Evolutionary conservation across 2,888 invertebrate species (phyloP), one percentile per base, ranked within the genome.

Genomic region (Parasteatoda lunata): DNA sequence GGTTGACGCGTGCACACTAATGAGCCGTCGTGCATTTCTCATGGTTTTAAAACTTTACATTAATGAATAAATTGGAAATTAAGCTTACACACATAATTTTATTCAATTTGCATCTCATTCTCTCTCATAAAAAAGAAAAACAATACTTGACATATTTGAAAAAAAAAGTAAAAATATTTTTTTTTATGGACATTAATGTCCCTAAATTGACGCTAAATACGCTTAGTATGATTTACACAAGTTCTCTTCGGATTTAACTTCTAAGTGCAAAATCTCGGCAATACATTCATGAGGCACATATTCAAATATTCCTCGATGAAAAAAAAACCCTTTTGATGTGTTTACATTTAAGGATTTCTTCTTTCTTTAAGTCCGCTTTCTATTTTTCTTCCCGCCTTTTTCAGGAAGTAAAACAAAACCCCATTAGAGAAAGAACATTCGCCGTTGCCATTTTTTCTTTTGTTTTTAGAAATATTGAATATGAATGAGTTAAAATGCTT

Each of bases 211-310:
- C n/a, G 54, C 47, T 68, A 77, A 59, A 78, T 70, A 45, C 69
- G 45, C 48, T 78, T 48, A 45, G 48, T 11, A 9, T 48, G 59
- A 59, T 75, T 54, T 72, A 13, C 30, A 77, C 45, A 80, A 80
- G 81, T 81, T 75, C 78, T 79, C 68, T 59, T n/a, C 68, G 72
- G 77, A 68, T 78, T 84, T 73, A 78, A 59, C 77, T 84, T 78
- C 76, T 72, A 72, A 78, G 66, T 80, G 54, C 64, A 13, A 80
- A 85, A 85, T 79, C 85, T 70, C 66, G 69, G 52, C 70, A 80
- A 71, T 80, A 51, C 80, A 85, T 85, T 85, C 85, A 85, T 76
- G 79, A 85, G 80, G 52, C 71, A 76, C 68, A 47, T 48, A 79
- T 66, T 85, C 75, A 75, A 79, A 85, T 69, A 76, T 79, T 52